Evolutionary conservation across 2,888 invertebrate species (phyloP).

Genomic region (Heliconius sara): DNA sequence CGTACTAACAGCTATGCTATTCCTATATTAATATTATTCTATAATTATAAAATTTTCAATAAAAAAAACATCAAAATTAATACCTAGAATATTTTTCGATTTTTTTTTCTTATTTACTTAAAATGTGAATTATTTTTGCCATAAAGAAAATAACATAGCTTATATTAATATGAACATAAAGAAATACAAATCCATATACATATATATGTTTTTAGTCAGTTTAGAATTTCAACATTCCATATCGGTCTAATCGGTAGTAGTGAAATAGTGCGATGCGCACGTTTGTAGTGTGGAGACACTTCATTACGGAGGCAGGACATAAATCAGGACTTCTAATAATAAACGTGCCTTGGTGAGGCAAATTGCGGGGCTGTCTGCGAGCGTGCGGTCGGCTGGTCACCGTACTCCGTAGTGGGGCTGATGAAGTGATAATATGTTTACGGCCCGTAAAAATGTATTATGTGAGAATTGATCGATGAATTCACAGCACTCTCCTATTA

Average conservation of each 20-base stretch:
- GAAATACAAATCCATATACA: constrained; percentile 42
- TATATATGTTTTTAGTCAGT: constrained; percentile 46
- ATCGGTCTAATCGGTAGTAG: constrained; percentile 71
- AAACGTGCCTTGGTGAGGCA: constrained; percentile 82
- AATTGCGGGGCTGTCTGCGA: constrained; percentile 72
- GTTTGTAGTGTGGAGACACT: constrained; percentile 81
- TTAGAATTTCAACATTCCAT: constrained; percentile 49
- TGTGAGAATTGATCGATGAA: constrained; percentile 47
- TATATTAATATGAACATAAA: not conserved
- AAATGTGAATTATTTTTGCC: not conserved
- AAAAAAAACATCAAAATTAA: not conserved
- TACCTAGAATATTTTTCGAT: not conserved
- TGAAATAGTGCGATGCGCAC: constrained; percentile 80
- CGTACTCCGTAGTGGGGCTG: constrained; percentile 49
- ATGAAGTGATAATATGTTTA: constrained; percentile 57
- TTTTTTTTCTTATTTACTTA: not conserved
- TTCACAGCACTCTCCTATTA: constrained; percentile 34
- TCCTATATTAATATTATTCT: not conserved
- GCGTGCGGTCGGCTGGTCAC: constrained; percentile 63
- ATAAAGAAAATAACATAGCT: not conserved
- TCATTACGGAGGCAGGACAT: constrained; percentile 81
- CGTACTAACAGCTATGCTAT: not conserved
- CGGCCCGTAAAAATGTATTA: constrained; percentile 53
- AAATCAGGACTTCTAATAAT: constrained; percentile 85
- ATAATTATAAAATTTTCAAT: not conserved